Evolutionary conservation across 2,888 invertebrate species (phyloP).

Genomic region (Pheosia gnoma): DNA sequence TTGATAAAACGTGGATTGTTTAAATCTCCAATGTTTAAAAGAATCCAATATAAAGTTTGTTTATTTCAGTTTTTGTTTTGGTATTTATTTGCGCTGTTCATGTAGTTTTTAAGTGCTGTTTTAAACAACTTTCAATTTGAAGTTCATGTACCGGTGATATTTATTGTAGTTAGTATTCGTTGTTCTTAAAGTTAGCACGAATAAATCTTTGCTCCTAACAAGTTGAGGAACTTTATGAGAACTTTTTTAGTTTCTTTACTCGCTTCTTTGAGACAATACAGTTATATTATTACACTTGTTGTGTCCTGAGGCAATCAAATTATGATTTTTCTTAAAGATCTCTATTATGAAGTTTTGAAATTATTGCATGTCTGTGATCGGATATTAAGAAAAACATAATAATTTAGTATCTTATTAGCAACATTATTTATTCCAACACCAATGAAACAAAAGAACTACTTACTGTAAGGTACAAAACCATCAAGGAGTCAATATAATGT

Average conservation of each 20-base stretch:
- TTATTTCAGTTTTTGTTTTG: not conserved
- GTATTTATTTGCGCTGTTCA: not conserved
- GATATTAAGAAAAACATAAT: no score
- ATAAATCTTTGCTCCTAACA: conserved; percentile 29
- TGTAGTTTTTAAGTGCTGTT: conserved; percentile 1
- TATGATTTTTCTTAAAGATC: not conserved
- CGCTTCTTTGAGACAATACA: conserved; percentile 15
- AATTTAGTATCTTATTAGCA: no score
- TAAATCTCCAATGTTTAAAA: no score
- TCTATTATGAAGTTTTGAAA: not conserved
- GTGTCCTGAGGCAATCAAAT: conserved; percentile 6
- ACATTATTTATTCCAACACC: no score
- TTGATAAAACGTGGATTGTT: no score
- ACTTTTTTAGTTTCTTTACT: conserved; percentile 28
- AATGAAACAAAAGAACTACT: no score
- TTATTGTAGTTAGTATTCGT: conserved; percentile 17
- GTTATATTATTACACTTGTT: conserved; percentile 9
- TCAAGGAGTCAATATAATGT: not conserved
- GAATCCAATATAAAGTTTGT: no score
- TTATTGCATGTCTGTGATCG: no score
- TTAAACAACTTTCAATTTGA: conserved; percentile 3
- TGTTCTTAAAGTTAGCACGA: conserved; percentile 15
- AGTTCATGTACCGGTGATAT: conserved; percentile 11
- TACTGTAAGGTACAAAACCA: not conserved
- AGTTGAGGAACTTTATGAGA: conserved; percentile 25